These are phyloP conservation scores for Alviniconcha strummeri DNA, from an alignment of 2,888 invertebrate genomes.

Conservation along the genomic window DNA sequence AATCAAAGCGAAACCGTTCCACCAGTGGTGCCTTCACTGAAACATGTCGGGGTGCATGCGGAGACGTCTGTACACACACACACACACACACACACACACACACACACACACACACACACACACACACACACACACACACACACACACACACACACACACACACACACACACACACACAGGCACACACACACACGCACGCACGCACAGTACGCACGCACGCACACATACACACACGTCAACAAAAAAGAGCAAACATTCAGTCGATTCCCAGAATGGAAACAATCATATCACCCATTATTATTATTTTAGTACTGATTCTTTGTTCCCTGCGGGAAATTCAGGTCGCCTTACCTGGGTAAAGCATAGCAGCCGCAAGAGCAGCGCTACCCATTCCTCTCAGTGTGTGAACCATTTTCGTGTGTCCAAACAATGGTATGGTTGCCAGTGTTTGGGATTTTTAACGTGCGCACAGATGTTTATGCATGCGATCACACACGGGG, in stretches of 20 bases:
- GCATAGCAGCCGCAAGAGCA: no score
- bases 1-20: constrained; percentile 5
- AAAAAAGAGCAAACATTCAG: neutral
- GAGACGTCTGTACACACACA: neutral
- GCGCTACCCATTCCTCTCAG: no score
- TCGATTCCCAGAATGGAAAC: no score
- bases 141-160: neutral
- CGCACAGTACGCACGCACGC: constrained; percentile 20
- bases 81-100: neutral
- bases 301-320: neutral
- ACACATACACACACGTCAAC: constrained; percentile 3
- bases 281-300: no score
- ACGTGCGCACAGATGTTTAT: no score
- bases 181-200: neutral
- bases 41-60: constrained; percentile 6
- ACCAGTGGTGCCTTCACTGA: constrained; percentile 23
- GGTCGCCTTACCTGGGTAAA: neutral
- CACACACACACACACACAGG: neutral
- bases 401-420: no score
- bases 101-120: neutral
- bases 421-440: no score
- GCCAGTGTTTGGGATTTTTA: no score
- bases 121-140: neutral
- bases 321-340: neutral
- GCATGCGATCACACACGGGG: no score